phyloP scores from a whole-genome alignment of 2,888 invertebrate species.

The Napeogenes inachia region DNA sequence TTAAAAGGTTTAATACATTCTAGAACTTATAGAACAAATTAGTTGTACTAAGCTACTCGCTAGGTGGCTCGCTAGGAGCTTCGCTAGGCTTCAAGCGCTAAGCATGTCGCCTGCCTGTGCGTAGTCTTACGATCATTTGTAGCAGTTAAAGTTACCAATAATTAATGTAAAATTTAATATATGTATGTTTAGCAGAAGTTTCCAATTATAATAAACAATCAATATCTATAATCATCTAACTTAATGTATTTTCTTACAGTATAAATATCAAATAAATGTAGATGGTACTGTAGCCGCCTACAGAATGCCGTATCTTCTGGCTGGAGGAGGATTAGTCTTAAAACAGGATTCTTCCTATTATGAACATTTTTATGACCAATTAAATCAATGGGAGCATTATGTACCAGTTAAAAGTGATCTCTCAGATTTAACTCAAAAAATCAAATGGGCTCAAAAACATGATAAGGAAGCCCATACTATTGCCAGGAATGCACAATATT shows the following conservation, averaged over 20 bases:
- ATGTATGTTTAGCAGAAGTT: no score
- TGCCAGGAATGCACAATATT: conserved; percentile 81
- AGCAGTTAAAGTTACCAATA: no score
- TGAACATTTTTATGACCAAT: conserved; percentile 92
- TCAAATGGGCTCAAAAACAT: conserved; percentile 86
- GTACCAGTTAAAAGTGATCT: conserved; percentile 88
- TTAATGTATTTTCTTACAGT: conserved; percentile 74
- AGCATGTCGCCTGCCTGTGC: no score
- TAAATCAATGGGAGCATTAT: conserved; percentile 88
- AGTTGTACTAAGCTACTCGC: no score
- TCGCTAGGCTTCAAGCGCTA: no score
- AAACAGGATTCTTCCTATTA: conserved; percentile 97
- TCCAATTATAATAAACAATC: no score
- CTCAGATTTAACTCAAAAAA: conserved; percentile 85
- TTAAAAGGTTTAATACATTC: no score
- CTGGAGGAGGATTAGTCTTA: conserved; percentile 90
- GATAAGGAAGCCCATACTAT: conserved; percentile 83
- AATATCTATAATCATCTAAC: not conserved
- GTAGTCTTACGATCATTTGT: no score
- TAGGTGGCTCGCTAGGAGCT: no score
- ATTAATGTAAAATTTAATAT: no score
- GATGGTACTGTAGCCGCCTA: conserved; percentile 99
- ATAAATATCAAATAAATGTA: conserved; percentile 94
- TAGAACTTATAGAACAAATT: no score
- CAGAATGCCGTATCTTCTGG: conserved; percentile 92